These are phyloP conservation scores for Cacoxenus indagator DNA, from an alignment of 2,888 invertebrate genomes.

Conservation along the genomic window DNA sequence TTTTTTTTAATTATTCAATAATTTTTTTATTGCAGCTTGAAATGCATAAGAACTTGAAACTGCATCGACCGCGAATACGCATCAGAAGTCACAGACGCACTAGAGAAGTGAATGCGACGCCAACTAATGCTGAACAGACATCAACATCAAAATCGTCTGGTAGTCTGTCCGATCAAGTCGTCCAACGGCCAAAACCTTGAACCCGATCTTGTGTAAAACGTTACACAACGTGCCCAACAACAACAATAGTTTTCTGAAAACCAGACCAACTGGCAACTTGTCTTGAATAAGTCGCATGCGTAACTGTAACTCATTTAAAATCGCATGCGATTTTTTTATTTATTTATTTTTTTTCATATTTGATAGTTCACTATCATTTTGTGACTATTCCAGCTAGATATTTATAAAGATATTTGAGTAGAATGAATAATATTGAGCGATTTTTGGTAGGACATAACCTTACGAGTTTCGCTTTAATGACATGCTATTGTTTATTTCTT, in stretches of 20 bases:
- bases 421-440: too few species aligned
- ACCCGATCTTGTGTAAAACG: conserved; percentile 49
- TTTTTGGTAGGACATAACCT: too few species aligned
- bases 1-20: neutral
- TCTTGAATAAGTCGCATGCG: conserved; percentile 1
- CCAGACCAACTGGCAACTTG: conserved; percentile 2
- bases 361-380: neutral
- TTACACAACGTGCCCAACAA: conserved; percentile 27
- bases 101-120: conserved; percentile 13
- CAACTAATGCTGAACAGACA: conserved; percentile 32
- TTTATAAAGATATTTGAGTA: too few species aligned
- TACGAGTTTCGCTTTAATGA: too few species aligned
- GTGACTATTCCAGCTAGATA: conserved; percentile 13
- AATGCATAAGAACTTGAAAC: neutral
- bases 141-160: conserved; percentile 18
- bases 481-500: too few species aligned
- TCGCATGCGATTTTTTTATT: neutral
- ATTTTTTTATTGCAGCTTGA: neutral
- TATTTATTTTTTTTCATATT: neutral
- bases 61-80: conserved; percentile 1
- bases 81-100: too few species aligned
- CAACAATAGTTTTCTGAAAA: conserved; percentile 20
- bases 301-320: neutral
- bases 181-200: conserved; percentile 46
- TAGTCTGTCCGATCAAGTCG: neutral